These are phyloP conservation scores for Boulengeromyrus knoepffleri DNA, from an alignment of 2,113 vertebrate genomes.

Conservation along the genomic window DNA sequence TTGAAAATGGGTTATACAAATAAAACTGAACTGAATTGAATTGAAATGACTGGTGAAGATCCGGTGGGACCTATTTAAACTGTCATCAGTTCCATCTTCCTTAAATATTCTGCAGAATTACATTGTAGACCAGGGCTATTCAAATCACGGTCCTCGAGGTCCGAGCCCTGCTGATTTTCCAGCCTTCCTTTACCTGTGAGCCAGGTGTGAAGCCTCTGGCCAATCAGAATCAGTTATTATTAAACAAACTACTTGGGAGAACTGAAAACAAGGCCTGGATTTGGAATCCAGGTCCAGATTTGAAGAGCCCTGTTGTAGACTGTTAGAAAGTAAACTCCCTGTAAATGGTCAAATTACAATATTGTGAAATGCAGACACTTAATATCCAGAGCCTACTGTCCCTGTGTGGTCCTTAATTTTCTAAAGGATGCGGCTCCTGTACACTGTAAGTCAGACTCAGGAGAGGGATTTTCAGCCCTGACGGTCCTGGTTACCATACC, in stretches of 20 bases:
- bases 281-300: no score
- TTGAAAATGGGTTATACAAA: no score
- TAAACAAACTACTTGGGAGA: no score
- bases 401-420: slow-evolving; percentile 83
- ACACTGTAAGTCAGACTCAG: slow-evolving; percentile 80
- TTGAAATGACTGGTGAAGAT: not conserved
- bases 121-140: not conserved
- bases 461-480: slow-evolving; percentile 87
- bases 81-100: not conserved
- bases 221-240: no score
- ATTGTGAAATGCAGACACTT: not conserved
- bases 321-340: not conserved
- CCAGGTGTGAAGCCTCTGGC: no score
- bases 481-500: slow-evolving; percentile 80
- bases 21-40: no score
- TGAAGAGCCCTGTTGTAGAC: not conserved
- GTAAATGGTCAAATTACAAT: not conserved
- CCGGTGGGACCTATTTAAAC: not conserved
- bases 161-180: no score
- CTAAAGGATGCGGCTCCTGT: slow-evolving; percentile 88
- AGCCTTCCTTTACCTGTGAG: no score
- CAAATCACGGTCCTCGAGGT: no score
- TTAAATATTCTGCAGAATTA: not conserved
- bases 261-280: no score
- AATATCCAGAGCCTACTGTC: slow-evolving; percentile 47